Base-by-base conservation (phyloP, 2,797 vertebrate genomes). In the Crax fasciolata region DNA sequence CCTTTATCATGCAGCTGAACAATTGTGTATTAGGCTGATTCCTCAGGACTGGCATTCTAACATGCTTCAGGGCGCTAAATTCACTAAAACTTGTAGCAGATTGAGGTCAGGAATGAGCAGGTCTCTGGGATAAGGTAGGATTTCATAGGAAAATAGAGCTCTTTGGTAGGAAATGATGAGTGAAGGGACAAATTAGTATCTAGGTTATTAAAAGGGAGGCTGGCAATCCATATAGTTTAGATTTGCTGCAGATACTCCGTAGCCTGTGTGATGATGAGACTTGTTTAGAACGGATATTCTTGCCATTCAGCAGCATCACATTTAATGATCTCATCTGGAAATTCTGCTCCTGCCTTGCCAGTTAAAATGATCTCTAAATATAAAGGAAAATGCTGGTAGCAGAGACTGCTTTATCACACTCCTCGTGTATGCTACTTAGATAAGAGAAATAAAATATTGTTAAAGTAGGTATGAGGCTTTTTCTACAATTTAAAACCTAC, bases 301-400 rank as follows among this genome's bases (percentile, higher is more conserved):
- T 72, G 68, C 14, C 25, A 48, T 79, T 93, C 61, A 68, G 14
- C 68, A 70, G 39, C 59, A 44, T 74, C 1, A 0, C 61, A 82
- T 90, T 89, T 85, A 92, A 89, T 72, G 49, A 74, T 92, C 61
- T 94, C 46, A 41, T 89, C 68, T 92, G 65, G 23, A 93, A 83
- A 49, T 84, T 82, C 71, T 82, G 38, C 38, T 65, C 38, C 71
- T 95, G 65, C 71, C 49, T 87, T 61, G 20, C 49, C 51, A 46
- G n/a, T 87, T 44, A 80, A 59, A 90, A 90, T 74, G 12, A 89
- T 85, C 77, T 79, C 41, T 87, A 74, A 87, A 87, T 85, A 88
- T n/a, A 77, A 71, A 85, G 76, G 46, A 39, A 90, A 88, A 59
- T 41, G 46, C 51, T 92, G 73, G 75, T 72, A 62, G 68, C 15